phyloP scores from a whole-genome alignment of 2,113 vertebrate genomes.

The Vanacampus margaritifer region DNA sequence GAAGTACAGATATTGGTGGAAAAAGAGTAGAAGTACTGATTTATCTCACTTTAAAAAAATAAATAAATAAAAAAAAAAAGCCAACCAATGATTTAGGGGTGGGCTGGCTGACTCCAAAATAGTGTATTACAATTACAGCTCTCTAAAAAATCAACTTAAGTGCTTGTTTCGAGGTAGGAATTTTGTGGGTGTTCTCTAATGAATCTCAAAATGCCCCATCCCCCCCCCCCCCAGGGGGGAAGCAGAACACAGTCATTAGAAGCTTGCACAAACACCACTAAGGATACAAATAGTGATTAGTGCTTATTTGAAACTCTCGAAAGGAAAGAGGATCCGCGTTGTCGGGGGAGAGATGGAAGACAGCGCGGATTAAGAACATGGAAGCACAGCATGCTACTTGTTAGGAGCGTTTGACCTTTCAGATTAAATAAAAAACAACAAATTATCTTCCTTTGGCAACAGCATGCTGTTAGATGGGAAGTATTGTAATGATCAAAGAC shows the following conservation, averaged over 20 bases:
- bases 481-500: background rate
- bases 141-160: background rate
- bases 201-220: slow-evolving; percentile 56
- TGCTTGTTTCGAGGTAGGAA: slow-evolving; percentile 48
- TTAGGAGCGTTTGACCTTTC: background rate
- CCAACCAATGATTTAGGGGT: background rate
- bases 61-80: too few relatives aligned
- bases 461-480: background rate
- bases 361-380: slow-evolving; percentile 50
- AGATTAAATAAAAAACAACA: background rate
- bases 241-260: slow-evolving; percentile 64
- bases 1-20: background rate
- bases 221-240: slow-evolving; percentile 27
- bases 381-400: slow-evolving; percentile 6
- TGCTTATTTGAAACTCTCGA: slow-evolving; percentile 57
- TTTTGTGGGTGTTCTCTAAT: slow-evolving; percentile 50
- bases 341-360: slow-evolving; percentile 17
- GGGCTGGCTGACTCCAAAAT: background rate
- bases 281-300: slow-evolving; percentile 64
- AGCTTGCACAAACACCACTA: slow-evolving; percentile 56
- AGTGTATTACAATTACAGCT: background rate
- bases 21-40: background rate
- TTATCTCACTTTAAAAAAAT: too few relatives aligned
- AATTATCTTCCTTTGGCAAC: background rate
- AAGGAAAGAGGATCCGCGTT: slow-evolving; percentile 15